Percentiles rank a stretch among this genome's conserved stretches.
Evolutionary conservation across 2,113 vertebrate genomes (phyloP).

Genomic region (Rhinichthys klamathensis): DNA sequence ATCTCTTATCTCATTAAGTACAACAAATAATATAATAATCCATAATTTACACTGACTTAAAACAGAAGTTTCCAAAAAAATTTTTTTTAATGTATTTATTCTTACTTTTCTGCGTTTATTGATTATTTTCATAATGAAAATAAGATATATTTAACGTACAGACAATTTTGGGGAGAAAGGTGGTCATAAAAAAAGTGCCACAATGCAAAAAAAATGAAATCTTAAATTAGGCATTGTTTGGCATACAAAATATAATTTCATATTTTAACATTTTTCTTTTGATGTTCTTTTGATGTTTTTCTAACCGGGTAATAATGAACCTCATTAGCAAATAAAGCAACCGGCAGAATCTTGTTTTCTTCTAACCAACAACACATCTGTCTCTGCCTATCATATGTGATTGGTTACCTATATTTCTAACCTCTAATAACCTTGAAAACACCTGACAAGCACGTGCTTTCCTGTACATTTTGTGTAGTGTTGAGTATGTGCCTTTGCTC

Average conservation of each 20-base stretch:
- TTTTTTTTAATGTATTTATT: neutral
- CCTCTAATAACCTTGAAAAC: neutral
- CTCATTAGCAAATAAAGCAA: neutral
- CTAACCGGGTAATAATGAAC: neutral
- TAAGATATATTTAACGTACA: neutral
- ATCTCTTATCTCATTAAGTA: no score
- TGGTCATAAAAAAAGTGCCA: neutral
- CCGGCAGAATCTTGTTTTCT: neutral
- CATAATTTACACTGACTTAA: neutral
- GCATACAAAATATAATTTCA: neutral
- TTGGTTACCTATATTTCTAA: neutral
- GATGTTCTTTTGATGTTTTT: constrained; percentile 7
- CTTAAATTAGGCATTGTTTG: neutral
- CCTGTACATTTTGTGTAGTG: neutral
- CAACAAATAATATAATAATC: neutral
- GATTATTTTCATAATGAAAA: neutral
- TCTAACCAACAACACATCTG: neutral
- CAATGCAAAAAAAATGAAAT: neutral
- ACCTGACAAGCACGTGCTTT: neutral
- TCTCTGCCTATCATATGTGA: neutral
- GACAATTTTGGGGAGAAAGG: neutral
- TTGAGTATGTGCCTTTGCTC: neutral
- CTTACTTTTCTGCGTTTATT: neutral
- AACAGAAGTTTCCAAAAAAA: no score
- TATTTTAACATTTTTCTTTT: neutral